Conservation (phyloP, 1,140 invertebrate species). For the Solen grandis region DNA sequence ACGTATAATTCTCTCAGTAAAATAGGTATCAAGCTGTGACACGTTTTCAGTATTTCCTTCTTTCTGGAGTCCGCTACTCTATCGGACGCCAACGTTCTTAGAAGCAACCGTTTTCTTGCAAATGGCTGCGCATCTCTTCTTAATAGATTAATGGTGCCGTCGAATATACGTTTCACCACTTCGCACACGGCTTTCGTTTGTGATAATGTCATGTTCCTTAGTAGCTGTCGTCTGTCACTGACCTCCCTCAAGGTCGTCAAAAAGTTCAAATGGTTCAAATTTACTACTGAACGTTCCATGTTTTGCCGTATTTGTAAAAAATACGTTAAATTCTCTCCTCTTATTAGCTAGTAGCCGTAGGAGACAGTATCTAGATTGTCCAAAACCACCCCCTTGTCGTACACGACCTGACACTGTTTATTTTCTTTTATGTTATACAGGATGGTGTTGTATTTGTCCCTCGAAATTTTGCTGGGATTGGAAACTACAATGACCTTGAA, state of each 20-base stretch:
- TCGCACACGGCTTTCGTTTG: neutral
- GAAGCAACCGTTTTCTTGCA: neutral
- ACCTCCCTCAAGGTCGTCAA: neutral
- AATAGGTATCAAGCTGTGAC: neutral
- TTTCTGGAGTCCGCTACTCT: neutral
- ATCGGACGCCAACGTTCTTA: neutral
- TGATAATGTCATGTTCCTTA: neutral
- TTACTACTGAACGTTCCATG: neutral
- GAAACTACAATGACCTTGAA: neutral
- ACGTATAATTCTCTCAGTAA: neutral
- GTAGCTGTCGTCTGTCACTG: neutral
- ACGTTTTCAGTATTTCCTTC: neutral
- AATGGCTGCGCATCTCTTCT: neutral
- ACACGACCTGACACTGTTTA: neutral
- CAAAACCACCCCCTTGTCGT: neutral
- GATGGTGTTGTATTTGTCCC: too few species aligned
- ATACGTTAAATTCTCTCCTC: neutral
- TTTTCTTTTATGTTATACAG: neutral
- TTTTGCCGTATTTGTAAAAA: neutral
- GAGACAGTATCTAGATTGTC: neutral
- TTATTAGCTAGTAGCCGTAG: neutral
- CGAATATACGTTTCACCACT: neutral
- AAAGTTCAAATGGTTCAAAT: neutral
- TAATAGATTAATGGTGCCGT: neutral
- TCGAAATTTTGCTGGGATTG: conserved; percentile 9